Evolutionary conservation across 2,888 invertebrate genomes (phyloP).

Genomic region (Phyllotreta striolata): DNA sequence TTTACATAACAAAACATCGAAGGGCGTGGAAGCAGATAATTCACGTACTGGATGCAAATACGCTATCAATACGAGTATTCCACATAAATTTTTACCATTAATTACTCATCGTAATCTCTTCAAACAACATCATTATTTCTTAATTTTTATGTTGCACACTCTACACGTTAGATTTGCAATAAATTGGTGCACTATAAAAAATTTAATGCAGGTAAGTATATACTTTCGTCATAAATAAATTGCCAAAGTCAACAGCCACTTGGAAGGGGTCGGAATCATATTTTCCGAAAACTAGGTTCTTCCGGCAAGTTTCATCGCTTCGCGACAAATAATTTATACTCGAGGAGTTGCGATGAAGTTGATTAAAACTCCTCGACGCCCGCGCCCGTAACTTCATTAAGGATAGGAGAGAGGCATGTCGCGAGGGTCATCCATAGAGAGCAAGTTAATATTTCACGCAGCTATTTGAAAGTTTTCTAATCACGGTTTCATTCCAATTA

Average conservation of each 20-base stretch:
- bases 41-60: no score
- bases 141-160: background rate
- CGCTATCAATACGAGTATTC: no score
- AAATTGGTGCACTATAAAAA: no score
- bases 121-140: background rate
- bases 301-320: slow-evolving; percentile 14
- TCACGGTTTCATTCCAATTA: slow-evolving; percentile 30
- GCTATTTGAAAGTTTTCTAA: slow-evolving; percentile 33
- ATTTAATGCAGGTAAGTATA: no score
- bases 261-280: slow-evolving; percentile 3
- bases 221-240: background rate
- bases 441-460: slow-evolving; percentile 25
- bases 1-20: slow-evolving; percentile 16
- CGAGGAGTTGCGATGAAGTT: slow-evolving; percentile 22
- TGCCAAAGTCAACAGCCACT: background rate
- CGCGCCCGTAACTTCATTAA: slow-evolving; percentile 14
- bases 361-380: slow-evolving; percentile 20
- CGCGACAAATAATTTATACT: slow-evolving; percentile 21
- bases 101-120: background rate
- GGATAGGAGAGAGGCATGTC: slow-evolving; percentile 8
- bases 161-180: background rate
- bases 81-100: no score
- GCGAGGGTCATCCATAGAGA: slow-evolving; percentile 23
- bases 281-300: slow-evolving; percentile 5
- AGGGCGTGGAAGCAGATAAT: slow-evolving; percentile 1